Conservation (phyloP, 2,113 vertebrate genomes). For the Calypte anna region DNA sequence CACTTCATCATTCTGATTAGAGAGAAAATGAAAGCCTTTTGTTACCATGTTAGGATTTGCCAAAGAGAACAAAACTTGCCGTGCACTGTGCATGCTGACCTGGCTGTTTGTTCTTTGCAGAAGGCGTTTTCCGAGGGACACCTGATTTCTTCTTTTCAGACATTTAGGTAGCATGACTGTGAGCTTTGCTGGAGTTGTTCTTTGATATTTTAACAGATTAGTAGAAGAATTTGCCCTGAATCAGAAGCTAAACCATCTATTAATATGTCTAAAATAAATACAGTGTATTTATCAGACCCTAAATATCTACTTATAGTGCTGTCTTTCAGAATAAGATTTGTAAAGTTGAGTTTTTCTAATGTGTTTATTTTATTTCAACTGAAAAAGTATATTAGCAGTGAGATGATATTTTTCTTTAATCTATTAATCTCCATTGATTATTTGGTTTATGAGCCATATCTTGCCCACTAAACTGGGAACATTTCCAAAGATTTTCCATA, state of each 20-base stretch:
- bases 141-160: conserved; percentile 28
- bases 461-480: neutral
- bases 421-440: neutral
- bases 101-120: neutral
- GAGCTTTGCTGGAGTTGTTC: neutral
- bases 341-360: neutral
- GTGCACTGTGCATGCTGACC: neutral
- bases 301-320: neutral
- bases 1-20: neutral
- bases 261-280: neutral
- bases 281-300: neutral
- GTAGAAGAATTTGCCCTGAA: neutral
- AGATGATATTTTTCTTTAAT: neutral
- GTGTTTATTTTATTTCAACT: neutral
- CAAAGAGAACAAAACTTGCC: conserved; percentile 13
- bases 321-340: neutral
- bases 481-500: neutral
- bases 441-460: neutral
- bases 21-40: conserved; percentile 27
- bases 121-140: neutral
- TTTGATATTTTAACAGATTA: neutral
- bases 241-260: neutral
- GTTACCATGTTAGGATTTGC: neutral
- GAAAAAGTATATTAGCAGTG: neutral
- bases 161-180: neutral